phyloP scores from a whole-genome alignment of 1,140 invertebrate species.

The Aricia agestis region DNA sequence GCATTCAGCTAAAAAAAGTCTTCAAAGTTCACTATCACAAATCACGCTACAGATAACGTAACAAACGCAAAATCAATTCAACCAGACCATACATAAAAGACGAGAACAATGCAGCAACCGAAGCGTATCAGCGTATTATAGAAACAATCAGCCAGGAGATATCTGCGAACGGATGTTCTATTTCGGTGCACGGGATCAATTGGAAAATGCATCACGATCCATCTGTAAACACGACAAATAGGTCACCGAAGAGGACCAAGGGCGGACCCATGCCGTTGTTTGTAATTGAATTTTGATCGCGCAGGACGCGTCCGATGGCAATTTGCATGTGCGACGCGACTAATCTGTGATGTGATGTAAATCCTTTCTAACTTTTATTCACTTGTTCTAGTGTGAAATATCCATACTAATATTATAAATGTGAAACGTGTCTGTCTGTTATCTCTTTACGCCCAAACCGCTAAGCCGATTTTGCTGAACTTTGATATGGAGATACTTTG shows the following conservation, averaged over 20 bases:
- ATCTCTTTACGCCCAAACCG: no score
- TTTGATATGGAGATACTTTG: no score
- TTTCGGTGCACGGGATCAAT: conserved; percentile 35
- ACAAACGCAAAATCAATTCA: background rate
- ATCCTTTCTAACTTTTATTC: background rate
- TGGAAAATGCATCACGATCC: conserved; percentile 40
- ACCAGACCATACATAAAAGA: background rate
- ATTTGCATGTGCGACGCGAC: background rate
- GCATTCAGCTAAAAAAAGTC: background rate
- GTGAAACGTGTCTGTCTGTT: no score
- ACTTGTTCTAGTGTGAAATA: no score
- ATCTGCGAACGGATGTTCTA: conserved; percentile 30
- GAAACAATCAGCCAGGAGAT: background rate
- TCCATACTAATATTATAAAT: no score
- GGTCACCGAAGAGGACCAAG: conserved; percentile 39
- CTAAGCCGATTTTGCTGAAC: no score
- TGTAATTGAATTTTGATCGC: conserved; percentile 13
- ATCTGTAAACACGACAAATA: conserved; percentile 35
- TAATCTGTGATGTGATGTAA: no score
- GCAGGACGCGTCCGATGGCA: background rate
- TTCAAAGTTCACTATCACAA: background rate
- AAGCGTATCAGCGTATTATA: background rate
- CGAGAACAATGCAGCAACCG: background rate
- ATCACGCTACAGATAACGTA: background rate
- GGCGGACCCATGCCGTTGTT: conserved; percentile 32